Conservation (phyloP, 2,888 invertebrate species). For the Melipona beecheii region DNA sequence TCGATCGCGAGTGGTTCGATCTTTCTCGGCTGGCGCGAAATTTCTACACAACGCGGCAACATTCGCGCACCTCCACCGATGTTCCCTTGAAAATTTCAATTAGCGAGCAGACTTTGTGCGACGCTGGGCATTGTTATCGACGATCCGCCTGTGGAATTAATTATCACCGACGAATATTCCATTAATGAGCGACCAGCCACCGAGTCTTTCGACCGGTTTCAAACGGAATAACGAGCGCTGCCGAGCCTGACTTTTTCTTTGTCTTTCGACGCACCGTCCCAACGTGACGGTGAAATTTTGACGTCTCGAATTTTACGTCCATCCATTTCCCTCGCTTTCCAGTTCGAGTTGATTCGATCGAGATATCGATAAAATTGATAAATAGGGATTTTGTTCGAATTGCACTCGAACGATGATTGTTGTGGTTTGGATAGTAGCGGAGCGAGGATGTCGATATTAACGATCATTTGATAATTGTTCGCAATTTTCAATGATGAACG, state of each 20-base stretch:
- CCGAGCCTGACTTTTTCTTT: background rate
- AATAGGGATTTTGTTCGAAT: no score
- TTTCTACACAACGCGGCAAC: background rate
- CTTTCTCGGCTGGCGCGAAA: background rate
- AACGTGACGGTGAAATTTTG: no score
- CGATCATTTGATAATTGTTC: background rate
- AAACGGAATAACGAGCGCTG: conserved; percentile 24
- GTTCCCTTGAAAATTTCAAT: conserved; percentile 55
- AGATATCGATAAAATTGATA: no score
- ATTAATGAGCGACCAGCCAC: conserved; percentile 45
- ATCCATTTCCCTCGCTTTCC: no score
- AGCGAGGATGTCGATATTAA: background rate
- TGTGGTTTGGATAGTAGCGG: background rate
- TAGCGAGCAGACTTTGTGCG: conserved; percentile 41
- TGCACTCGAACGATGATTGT: no score
- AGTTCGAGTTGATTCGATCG: no score
- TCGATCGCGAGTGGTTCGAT: conserved; percentile 13
- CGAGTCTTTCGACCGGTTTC: conserved; percentile 6
- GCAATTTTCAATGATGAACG: background rate
- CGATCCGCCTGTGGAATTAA: conserved; percentile 49
- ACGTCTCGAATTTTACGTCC: no score
- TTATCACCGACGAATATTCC: conserved; percentile 53
- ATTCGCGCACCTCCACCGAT: background rate
- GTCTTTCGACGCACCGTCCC: no score
- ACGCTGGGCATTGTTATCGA: conserved; percentile 49